These are phyloP conservation scores for Parauchenoglanis punctatus DNA, from an alignment of 2,797 vertebrate species.

Conservation along the genomic window DNA sequence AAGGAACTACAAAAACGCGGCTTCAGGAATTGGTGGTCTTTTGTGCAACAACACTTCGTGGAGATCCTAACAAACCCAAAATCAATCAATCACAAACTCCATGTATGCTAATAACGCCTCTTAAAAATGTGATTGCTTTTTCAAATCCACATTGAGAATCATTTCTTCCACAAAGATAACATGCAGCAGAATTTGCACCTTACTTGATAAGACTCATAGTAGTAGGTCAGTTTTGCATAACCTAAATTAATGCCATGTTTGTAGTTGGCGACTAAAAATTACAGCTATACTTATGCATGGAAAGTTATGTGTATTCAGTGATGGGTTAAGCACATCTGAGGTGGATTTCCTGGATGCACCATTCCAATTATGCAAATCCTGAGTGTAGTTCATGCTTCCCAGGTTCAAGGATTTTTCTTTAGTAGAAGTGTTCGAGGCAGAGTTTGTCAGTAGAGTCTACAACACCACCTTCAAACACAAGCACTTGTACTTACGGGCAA, in stretches of 20 bases:
- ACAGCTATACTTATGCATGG: neutral
- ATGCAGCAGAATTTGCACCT: neutral
- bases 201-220: neutral
- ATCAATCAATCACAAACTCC: neutral
- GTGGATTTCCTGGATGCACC: neutral
- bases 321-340: neutral
- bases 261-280: neutral
- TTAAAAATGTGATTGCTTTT: neutral
- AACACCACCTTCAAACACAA: neutral
- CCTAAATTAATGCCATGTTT: neutral
- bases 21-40: neutral
- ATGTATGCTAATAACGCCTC: neutral
- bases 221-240: neutral
- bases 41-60: neutral
- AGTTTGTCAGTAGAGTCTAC: neutral
- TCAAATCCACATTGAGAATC: neutral
- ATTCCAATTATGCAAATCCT: neutral
- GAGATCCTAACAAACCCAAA: neutral
- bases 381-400: neutral
- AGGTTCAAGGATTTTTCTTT: neutral
- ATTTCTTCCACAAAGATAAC: neutral
- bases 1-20: neutral
- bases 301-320: neutral
- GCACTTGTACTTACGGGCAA: neutral
- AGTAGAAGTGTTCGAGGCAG: neutral